Evolutionary conservation across 2,797 vertebrate species (phyloP).

Genomic region (Cryptoblepharus egeriae): DNA sequence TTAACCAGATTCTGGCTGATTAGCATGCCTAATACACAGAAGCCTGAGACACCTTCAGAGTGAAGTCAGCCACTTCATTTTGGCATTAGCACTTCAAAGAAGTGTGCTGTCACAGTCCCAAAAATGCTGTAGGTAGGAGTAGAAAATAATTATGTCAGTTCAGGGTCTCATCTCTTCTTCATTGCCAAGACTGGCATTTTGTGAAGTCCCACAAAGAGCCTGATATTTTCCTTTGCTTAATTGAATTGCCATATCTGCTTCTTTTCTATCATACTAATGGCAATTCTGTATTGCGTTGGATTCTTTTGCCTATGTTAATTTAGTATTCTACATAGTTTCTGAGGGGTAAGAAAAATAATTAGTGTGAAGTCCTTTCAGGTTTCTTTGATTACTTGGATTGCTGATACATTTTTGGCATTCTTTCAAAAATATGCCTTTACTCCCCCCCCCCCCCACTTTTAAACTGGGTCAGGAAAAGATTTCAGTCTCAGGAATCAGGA

Average conservation of each 20-base stretch:
- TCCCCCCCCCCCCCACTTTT: background rate
- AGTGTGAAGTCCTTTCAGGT: constrained; percentile 19
- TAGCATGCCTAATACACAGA: constrained; percentile 22
- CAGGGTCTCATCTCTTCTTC: constrained; percentile 16
- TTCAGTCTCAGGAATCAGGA: background rate
- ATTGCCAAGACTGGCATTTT: background rate
- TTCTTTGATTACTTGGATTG: constrained; percentile 35
- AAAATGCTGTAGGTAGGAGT: constrained; percentile 35
- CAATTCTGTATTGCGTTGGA: constrained; percentile 8
- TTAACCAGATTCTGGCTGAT: constrained; percentile 35
- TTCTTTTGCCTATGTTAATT: constrained; percentile 18
- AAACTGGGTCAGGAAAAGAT: background rate
- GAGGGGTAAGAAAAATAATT: constrained; percentile 1
- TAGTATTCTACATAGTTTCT: background rate
- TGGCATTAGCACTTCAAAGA: constrained; percentile 22
- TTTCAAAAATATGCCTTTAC: background rate
- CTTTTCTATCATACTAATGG: background rate
- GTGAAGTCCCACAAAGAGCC: constrained; percentile 9
- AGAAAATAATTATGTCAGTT: constrained; percentile 12
- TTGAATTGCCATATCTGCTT: constrained; percentile 38
- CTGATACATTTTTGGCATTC: background rate
- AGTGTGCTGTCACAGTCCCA: background rate
- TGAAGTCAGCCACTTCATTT: constrained; percentile 15
- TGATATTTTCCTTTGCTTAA: constrained; percentile 19
- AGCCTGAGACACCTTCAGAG: constrained; percentile 18